phyloP scores from a whole-genome alignment of 1,140 invertebrate species.

The Drosophila persimilis region DNA sequence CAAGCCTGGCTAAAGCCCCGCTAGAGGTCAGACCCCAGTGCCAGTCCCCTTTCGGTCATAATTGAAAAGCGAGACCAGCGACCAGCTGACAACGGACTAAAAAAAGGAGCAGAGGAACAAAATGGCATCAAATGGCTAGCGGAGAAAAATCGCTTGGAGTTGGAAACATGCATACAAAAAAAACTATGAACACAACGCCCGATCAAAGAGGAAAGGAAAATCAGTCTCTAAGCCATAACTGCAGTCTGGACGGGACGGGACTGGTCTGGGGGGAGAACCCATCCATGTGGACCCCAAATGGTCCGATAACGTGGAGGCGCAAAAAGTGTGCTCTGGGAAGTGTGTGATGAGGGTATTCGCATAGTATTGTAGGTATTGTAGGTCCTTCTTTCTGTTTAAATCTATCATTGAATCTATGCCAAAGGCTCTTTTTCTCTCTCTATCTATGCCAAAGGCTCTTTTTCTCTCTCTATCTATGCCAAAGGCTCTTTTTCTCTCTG shows the following conservation, averaged over 20 bases:
- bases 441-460: too few relatives aligned
- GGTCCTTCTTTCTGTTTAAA: too few relatives aligned
- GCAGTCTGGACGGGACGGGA: neutral
- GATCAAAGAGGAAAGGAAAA: constrained; percentile 51
- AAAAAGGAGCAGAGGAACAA: constrained; percentile 23
- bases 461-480: too few relatives aligned
- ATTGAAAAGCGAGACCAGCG: constrained; percentile 61
- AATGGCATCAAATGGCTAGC: constrained; percentile 26
- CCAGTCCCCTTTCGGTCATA: constrained; percentile 36
- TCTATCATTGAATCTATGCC: too few relatives aligned
- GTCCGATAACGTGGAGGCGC: too few relatives aligned
- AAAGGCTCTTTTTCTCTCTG: too few relatives aligned
- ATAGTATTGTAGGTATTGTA: too few relatives aligned
- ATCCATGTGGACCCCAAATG: too few relatives aligned
- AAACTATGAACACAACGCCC: constrained; percentile 16
- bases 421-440: too few relatives aligned
- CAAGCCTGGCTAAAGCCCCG: constrained; percentile 5
- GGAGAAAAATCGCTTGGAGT: constrained; percentile 24
- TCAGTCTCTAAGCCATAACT: constrained; percentile 71
- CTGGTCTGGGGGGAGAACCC: too few relatives aligned
- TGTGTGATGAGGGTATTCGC: too few relatives aligned
- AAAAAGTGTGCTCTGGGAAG: too few relatives aligned
- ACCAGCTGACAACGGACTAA: constrained; percentile 22
- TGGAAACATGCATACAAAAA: constrained; percentile 3
- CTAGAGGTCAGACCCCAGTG: neutral